A percentile compares a stretch with the other conserved stretches of the same genome.
Conservation (phyloP, 2,113 vertebrate genomes). For the Bufo gargarizans region DNA sequence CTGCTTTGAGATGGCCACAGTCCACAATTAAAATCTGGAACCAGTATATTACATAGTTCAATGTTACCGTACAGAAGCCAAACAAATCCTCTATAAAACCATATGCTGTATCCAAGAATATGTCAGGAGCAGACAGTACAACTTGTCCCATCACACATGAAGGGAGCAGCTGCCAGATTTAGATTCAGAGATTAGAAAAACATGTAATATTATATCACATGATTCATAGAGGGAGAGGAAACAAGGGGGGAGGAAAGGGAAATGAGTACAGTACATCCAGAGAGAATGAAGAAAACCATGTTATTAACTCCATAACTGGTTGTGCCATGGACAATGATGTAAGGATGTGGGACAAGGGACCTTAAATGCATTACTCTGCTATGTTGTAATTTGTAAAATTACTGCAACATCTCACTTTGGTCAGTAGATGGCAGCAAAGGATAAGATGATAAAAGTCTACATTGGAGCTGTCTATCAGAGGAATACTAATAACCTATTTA, state of each 20-base stretch:
- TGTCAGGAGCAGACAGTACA: slow-evolving; percentile 19
- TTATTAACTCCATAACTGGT: background rate
- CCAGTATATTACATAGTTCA: background rate
- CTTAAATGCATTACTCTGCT: no score
- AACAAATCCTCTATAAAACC: background rate
- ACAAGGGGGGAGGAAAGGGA: no score
- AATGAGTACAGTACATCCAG: background rate
- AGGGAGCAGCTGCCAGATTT: slow-evolving; percentile 25
- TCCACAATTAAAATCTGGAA: background rate
- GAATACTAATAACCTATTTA: no score
- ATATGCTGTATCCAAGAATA: background rate
- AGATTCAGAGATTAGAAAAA: slow-evolving; percentile 13
- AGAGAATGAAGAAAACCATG: background rate
- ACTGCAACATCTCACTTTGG: no score
- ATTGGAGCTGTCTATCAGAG: no score
- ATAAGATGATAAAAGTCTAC: no score
- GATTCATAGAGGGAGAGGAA: background rate
- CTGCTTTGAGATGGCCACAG: background rate
- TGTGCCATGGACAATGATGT: no score
- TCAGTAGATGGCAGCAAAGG: no score
- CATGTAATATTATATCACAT: slow-evolving; percentile 44
- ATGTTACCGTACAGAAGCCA: background rate
- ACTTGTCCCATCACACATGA: slow-evolving; percentile 22
- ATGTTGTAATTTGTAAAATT: no score
- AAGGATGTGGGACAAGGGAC: no score